A percentile compares a stretch with the other conserved stretches of the same genome.
Evolutionary conservation across 1,140 invertebrate species (phyloP).

Genomic region (Dendrolimus punctatus): DNA sequence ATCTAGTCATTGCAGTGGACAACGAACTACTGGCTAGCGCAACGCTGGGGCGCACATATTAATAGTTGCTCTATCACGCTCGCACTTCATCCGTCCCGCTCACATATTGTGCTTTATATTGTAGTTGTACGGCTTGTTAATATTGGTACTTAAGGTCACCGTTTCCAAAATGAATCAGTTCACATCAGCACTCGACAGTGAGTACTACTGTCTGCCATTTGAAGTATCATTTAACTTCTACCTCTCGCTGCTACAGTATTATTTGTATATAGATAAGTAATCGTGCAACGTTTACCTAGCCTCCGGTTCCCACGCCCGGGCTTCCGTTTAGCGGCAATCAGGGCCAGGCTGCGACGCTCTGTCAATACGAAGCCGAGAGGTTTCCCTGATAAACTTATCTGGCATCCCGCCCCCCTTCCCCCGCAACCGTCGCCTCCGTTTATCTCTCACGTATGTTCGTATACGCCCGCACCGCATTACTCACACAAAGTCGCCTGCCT

Average conservation of each 20-base stretch:
- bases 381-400: slow-evolving; percentile 69
- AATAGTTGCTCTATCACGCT: too few relatives aligned
- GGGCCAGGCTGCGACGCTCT: slow-evolving; percentile 55
- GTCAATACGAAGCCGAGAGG: slow-evolving; percentile 66
- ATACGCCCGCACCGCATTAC: slow-evolving; percentile 32
- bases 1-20: too few relatives aligned
- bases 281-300: slow-evolving; percentile 38
- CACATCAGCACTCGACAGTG: too few relatives aligned
- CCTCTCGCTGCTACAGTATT: slow-evolving; percentile 15
- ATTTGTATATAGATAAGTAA: slow-evolving; percentile 18
- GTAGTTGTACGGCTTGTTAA: too few relatives aligned
- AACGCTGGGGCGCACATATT: too few relatives aligned
- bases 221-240: too few relatives aligned
- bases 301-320: slow-evolving; percentile 44
- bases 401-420: slow-evolving; percentile 24
- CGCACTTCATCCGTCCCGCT: too few relatives aligned
- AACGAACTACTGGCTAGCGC: too few relatives aligned
- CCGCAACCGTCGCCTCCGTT: slow-evolving; percentile 39
- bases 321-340: slow-evolving; percentile 65
- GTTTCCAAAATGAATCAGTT: too few relatives aligned
- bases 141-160: too few relatives aligned
- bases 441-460: slow-evolving; percentile 55
- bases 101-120: too few relatives aligned
- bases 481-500: slow-evolving; percentile 28
- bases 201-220: too few relatives aligned